Evolutionary conservation across 2,888 invertebrate species (phyloP).

Genomic region (Electrophaes corylata): DNA sequence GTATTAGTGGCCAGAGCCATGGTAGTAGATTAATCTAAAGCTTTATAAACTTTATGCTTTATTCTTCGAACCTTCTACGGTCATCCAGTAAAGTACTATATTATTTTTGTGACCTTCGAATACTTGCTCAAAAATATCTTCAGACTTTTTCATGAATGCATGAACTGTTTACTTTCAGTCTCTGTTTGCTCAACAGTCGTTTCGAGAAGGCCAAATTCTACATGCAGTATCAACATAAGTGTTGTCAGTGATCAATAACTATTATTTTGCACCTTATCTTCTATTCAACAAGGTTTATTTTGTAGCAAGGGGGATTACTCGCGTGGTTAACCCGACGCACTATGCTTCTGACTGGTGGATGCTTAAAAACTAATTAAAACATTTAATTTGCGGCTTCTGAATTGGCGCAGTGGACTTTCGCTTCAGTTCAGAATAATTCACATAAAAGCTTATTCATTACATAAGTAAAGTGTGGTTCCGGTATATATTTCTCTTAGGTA

Average conservation of each 20-base stretch:
- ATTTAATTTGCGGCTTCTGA: conserved; percentile 39
- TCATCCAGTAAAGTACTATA: too few species aligned
- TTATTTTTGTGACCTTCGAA: too few species aligned
- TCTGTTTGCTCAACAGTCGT: conserved; percentile 31
- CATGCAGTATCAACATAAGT: conserved; percentile 23
- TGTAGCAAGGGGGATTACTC: conserved; percentile 20
- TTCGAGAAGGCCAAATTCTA: conserved; percentile 35
- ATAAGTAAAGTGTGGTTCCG: background rate
- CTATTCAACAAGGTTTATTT: conserved; percentile 3
- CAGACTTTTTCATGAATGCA: background rate
- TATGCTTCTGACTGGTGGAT: conserved; percentile 29
- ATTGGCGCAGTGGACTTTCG: conserved; percentile 30
- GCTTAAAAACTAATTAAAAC: conserved; percentile 42
- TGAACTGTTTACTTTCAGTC: conserved; percentile 28
- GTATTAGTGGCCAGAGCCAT: too few species aligned
- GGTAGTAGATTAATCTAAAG: too few species aligned
- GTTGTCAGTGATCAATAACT: conserved; percentile 1
- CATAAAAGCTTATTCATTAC: conserved; percentile 2
- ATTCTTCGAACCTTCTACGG: too few species aligned
- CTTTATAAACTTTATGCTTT: too few species aligned
- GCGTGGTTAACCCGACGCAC: conserved; percentile 21
- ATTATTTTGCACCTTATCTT: conserved; percentile 8
- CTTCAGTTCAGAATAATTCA: conserved; percentile 18
- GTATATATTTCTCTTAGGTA: background rate
- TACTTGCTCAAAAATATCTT: background rate